phyloP scores from a whole-genome alignment of 2,797 vertebrate species.

The Coregonus ussuriensis region DNA sequence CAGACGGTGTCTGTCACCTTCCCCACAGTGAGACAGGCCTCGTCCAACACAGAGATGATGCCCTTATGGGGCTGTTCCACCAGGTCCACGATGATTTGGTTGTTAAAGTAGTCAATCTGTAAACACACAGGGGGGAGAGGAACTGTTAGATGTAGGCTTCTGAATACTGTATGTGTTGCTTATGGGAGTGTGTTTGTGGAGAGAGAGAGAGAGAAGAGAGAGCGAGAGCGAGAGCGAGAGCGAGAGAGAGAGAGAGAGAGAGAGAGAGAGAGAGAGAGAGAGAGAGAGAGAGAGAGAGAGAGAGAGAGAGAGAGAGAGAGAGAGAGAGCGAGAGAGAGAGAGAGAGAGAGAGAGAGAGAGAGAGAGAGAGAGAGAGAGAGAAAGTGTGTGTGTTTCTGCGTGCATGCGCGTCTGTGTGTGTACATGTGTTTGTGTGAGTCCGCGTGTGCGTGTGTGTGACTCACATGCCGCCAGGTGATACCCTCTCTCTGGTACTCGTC shows the following conservation, averaged over 20 bases:
- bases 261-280: neutral
- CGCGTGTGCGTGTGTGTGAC: constrained; percentile 35
- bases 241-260: neutral
- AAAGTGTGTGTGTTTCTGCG: neutral
- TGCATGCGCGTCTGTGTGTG: neutral
- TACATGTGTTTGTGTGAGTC: constrained; percentile 1
- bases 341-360: no score
- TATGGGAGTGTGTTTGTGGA: constrained; percentile 9
- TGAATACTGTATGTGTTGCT: constrained; percentile 1
- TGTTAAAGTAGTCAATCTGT: constrained; percentile 92
- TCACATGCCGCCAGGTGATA: constrained; percentile 87
- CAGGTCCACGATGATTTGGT: constrained; percentile 90
- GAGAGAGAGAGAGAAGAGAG: no score
- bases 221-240: no score
- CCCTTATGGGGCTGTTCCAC: constrained; percentile 89
- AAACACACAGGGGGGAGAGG: neutral
- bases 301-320: no score
- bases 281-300: neutral
- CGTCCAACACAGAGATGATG: constrained; percentile 87
- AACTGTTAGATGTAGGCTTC: neutral
- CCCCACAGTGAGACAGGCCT: constrained; percentile 85
- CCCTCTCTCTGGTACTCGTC: constrained; percentile 88
- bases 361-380: neutral
- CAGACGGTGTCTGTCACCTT: constrained; percentile 86
- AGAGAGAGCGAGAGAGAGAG: neutral